These are phyloP conservation scores for Palythoa grandiflora DNA, from an alignment of 92 coral and sea anemone genomes.

Conservation along the genomic window DNA sequence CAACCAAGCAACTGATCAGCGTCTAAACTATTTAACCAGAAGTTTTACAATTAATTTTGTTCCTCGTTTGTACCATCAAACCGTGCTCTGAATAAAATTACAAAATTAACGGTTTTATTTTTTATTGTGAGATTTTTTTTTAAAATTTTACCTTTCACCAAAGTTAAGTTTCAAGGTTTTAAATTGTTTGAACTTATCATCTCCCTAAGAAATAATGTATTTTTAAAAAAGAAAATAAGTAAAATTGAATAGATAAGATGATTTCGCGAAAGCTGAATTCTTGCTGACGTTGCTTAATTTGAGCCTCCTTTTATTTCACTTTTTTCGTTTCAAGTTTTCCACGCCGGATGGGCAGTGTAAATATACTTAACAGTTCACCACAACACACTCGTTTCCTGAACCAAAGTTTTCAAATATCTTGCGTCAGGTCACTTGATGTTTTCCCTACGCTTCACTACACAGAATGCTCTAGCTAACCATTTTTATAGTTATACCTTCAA, in stretches of 20 bases:
- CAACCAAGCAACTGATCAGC: conserved; percentile 4
- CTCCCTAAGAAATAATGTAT: too few species aligned
- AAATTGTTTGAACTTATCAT: not conserved
- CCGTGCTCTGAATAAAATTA: conserved; percentile 21
- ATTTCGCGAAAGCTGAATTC: not conserved
- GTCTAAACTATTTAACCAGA: conserved; percentile 3
- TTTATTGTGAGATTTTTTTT: not conserved
- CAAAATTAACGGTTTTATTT: not conserved
- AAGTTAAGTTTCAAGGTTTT: not conserved
- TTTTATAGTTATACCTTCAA: not conserved
- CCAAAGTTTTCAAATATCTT: not conserved
- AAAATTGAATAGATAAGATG: not conserved
- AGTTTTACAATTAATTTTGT: not conserved
- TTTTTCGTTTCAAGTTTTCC: not conserved
- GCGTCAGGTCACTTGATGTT: not conserved
- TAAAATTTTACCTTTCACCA: not conserved
- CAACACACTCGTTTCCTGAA: not conserved
- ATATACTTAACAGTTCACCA: not conserved
- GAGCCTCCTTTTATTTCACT: not conserved
- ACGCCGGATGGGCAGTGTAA: not conserved
- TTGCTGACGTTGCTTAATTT: not conserved
- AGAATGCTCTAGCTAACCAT: not conserved
- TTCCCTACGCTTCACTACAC: not conserved
- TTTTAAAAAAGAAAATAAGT: not conserved
- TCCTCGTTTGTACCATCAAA: not conserved